Percentiles rank a stretch among this genome's conserved stretches.
These are phyloP conservation scores for Neomorphus geoffroyi DNA, from an alignment of 2,797 vertebrate genomes.

Conservation along the genomic window DNA sequence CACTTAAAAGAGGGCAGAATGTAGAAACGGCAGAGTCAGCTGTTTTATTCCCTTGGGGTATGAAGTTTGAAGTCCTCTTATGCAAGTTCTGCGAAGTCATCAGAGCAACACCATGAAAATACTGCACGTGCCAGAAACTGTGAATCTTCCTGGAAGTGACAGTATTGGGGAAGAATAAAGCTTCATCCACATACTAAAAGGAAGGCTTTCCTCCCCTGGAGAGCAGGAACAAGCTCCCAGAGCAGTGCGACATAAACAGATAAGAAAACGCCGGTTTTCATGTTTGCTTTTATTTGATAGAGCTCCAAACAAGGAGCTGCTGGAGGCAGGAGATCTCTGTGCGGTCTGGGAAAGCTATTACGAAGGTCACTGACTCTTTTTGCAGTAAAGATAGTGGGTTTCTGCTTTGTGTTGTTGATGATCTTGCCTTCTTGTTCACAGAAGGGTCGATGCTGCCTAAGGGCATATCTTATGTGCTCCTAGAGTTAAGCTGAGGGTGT, in stretches of 20 bases:
- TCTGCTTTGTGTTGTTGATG: neutral
- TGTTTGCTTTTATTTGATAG: slow-evolving; percentile 57
- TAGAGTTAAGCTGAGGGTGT: neutral
- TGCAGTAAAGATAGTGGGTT: neutral
- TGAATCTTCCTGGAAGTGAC: neutral
- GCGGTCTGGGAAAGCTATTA: slow-evolving; percentile 36
- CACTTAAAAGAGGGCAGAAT: neutral
- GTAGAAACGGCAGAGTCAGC: slow-evolving; percentile 43
- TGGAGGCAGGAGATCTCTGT: slow-evolving; percentile 1
- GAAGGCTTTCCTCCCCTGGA: neutral
- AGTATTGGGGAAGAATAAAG: neutral
- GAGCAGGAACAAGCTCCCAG: neutral
- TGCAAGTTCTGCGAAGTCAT: slow-evolving; percentile 43
- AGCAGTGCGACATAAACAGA: slow-evolving; percentile 6
- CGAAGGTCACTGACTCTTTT: slow-evolving; percentile 48
- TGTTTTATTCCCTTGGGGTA: slow-evolving; percentile 30
- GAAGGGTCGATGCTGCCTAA: neutral
- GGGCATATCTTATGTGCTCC: neutral
- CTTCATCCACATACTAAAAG: neutral
- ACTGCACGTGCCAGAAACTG: neutral
- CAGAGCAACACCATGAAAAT: neutral
- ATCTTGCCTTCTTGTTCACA: neutral
- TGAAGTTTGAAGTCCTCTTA: slow-evolving; percentile 46
- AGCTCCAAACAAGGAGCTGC: slow-evolving; percentile 47
- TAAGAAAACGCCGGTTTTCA: slow-evolving; percentile 3